phyloP scores from a whole-genome alignment of 2,888 invertebrate genomes.

The Didymodactylos carnosus region DNA sequence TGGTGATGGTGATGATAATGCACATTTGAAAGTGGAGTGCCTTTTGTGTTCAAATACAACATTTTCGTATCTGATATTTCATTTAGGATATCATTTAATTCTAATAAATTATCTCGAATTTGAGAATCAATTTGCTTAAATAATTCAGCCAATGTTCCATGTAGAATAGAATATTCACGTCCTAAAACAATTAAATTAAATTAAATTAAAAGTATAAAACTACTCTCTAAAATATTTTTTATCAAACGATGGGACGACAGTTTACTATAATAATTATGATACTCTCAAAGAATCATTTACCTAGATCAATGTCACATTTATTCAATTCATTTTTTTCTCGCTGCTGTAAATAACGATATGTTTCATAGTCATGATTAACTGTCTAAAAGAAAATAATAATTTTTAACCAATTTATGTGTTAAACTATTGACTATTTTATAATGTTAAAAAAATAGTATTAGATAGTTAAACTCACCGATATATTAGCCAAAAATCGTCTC shows the following conservation, averaged over 20 bases:
- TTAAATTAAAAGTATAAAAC: too few relatives aligned
- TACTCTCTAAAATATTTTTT: too few relatives aligned
- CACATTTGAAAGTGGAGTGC: neutral
- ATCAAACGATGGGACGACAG: too few relatives aligned
- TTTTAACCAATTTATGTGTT: neutral
- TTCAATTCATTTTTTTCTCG: too few relatives aligned
- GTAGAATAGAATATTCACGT: neutral
- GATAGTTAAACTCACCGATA: neutral
- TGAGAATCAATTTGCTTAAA: neutral
- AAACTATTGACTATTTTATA: too few relatives aligned
- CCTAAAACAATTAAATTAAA: too few relatives aligned
- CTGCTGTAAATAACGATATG: too few relatives aligned
- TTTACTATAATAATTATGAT: too few relatives aligned
- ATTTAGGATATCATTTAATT: neutral
- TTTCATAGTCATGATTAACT: neutral
- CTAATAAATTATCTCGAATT: neutral
- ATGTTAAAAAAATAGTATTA: too few relatives aligned
- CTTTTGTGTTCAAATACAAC: neutral
- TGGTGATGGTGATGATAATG: neutral
- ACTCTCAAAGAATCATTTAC: too few relatives aligned
- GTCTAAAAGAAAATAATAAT: neutral
- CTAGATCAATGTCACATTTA: neutral
- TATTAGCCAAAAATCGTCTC: neutral
- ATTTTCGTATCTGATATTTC: neutral
- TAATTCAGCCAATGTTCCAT: neutral